Conservation (phyloP, 2,113 vertebrate species). For the Pedionomus torquatus region DNA sequence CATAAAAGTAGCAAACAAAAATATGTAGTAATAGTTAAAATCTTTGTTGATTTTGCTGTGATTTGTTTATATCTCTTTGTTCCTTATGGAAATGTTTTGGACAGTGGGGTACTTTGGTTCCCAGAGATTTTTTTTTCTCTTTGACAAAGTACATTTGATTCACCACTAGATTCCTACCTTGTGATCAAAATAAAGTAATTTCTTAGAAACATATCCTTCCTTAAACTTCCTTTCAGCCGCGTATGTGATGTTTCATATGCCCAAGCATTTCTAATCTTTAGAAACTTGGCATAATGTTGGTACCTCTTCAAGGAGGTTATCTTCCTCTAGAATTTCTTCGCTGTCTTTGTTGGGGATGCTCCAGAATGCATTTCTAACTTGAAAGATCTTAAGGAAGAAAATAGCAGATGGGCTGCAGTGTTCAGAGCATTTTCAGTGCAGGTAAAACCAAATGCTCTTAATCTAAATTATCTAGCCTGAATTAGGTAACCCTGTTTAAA, state of each 20-base stretch:
- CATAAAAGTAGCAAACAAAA: background rate
- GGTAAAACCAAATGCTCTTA: background rate
- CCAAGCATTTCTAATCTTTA: background rate
- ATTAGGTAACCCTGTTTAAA: slow-evolving; percentile 9
- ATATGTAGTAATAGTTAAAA: background rate
- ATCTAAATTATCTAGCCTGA: background rate
- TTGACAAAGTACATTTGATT: background rate
- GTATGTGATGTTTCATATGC: background rate
- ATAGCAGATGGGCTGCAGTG: background rate
- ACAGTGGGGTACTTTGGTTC: background rate
- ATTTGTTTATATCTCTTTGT: background rate
- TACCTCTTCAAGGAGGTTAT: background rate
- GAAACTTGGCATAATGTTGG: background rate
- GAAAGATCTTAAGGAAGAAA: background rate
- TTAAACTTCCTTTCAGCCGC: background rate
- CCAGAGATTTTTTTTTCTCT: background rate
- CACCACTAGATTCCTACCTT: background rate
- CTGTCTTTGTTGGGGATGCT: background rate
- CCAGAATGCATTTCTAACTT: background rate
- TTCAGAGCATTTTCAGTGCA: background rate
- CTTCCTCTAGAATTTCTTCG: background rate
- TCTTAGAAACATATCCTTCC: background rate
- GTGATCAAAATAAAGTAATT: background rate
- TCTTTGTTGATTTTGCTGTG: background rate
- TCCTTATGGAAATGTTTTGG: background rate